A percentile compares a stretch with the other conserved stretches of the same genome.
Conservation (phyloP, 2,797 vertebrate genomes). For the Lycodopsis pacificus region DNA sequence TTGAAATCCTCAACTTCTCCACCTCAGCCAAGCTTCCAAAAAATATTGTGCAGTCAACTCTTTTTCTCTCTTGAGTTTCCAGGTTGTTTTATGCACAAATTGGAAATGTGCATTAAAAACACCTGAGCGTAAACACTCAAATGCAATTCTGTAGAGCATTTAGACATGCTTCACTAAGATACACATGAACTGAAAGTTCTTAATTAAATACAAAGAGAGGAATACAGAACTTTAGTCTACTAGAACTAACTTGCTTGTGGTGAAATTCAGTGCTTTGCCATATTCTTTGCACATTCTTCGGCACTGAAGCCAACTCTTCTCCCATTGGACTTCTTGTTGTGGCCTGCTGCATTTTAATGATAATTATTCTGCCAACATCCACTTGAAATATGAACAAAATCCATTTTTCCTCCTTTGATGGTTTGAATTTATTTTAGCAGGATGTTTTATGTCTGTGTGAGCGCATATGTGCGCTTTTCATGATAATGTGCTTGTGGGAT, state of each 20-base stretch:
- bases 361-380: conserved; percentile 31
- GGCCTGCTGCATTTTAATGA: conserved; percentile 34
- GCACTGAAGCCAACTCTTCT: not conserved
- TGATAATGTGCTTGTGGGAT: conserved; percentile 43
- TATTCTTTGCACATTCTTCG: conserved; percentile 4
- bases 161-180: not conserved
- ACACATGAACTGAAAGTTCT: not conserved
- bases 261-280: not conserved
- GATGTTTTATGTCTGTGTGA: conserved; percentile 25
- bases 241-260: not conserved
- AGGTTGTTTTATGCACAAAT: not conserved
- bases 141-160: no score
- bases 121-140: no score
- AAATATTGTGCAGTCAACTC: not conserved
- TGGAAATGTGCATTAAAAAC: not conserved
- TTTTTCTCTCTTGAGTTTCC: not conserved
- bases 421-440: conserved; percentile 33
- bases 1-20: not conserved
- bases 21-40: not conserved
- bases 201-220: not conserved
- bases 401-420: conserved; percentile 17
- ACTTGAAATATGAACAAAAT: conserved; percentile 39
- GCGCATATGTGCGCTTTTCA: conserved; percentile 26
- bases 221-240: not conserved
- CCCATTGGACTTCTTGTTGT: conserved; percentile 7